These are phyloP conservation scores for Campaea margaritaria DNA, from an alignment of 2,888 invertebrate species.

Conservation along the genomic window DNA sequence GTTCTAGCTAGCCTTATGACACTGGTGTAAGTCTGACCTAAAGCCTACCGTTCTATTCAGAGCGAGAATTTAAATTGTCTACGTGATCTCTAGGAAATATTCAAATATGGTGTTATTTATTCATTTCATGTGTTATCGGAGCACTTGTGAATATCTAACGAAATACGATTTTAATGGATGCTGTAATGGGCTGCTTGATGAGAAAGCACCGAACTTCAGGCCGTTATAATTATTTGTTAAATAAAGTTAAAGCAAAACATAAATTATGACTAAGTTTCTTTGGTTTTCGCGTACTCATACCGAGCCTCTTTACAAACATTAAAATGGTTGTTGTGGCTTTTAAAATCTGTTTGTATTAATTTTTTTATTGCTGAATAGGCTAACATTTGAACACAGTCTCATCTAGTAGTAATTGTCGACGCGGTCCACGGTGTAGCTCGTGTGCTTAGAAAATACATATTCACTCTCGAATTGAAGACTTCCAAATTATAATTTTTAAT, in stretches of 20 bases:
- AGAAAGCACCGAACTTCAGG: conserved; percentile 5
- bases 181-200: conserved; percentile 9
- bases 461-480: too few relatives aligned
- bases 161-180: conserved; percentile 29
- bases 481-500: too few relatives aligned
- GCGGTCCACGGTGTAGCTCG: too few relatives aligned
- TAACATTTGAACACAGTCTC: too few relatives aligned
- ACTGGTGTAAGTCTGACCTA: conserved; percentile 2
- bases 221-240: not conserved
- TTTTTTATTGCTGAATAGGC: too few relatives aligned
- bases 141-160: conserved; percentile 46
- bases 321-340: too few relatives aligned
- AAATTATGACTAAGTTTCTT: not conserved
- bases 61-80: conserved; percentile 39
- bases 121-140: conserved; percentile 46
- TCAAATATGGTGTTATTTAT: conserved; percentile 45
- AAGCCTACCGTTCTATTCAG: conserved; percentile 21
- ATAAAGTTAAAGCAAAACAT: not conserved
- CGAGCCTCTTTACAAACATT: too few relatives aligned
- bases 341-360: not conserved
- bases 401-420: too few relatives aligned
- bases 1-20: not conserved
- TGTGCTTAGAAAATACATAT: too few relatives aligned
- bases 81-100: conserved; percentile 39
- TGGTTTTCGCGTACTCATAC: too few relatives aligned